Evolutionary conservation across 2,113 vertebrate genomes (phyloP).

Genomic region (Ibidorhyncha struthersii): DNA sequence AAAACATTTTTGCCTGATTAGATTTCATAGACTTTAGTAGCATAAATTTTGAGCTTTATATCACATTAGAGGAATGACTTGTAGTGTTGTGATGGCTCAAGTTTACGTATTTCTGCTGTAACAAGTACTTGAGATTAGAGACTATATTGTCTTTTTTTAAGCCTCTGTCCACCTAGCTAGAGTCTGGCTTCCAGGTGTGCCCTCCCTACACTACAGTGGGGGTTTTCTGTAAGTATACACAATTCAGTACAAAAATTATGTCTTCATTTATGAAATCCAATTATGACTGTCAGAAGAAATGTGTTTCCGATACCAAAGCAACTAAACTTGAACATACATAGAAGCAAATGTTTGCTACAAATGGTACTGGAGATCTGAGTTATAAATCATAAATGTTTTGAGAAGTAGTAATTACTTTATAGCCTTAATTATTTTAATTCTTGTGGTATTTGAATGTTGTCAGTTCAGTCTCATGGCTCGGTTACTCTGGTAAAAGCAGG

Average conservation of each 20-base stretch:
- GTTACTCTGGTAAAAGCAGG: not conserved
- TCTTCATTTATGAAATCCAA: not conserved
- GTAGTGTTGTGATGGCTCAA: not conserved
- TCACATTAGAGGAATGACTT: not conserved
- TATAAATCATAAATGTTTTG: not conserved
- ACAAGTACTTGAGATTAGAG: not conserved
- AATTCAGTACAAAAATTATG: not conserved
- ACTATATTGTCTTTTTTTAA: not conserved
- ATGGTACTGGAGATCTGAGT: not conserved
- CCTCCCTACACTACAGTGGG: not conserved
- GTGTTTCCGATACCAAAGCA: not conserved
- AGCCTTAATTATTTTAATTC: not conserved
- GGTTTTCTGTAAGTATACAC: not conserved
- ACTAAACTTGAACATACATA: not conserved
- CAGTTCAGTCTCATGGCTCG: fast-evolving
- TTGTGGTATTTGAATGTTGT: not conserved
- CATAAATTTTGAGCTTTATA: not conserved
- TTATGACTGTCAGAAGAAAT: not conserved
- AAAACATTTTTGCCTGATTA: not conserved
- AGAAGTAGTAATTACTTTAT: not conserved
- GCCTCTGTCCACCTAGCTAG: not conserved
- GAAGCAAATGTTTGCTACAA: not conserved
- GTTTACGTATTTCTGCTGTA: not conserved
- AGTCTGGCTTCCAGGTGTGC: not conserved
- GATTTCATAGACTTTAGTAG: not conserved